These are phyloP conservation scores for Caenorhabditis panamensis DNA, from an alignment of 2,888 invertebrate genomes.

Conservation along the genomic window DNA sequence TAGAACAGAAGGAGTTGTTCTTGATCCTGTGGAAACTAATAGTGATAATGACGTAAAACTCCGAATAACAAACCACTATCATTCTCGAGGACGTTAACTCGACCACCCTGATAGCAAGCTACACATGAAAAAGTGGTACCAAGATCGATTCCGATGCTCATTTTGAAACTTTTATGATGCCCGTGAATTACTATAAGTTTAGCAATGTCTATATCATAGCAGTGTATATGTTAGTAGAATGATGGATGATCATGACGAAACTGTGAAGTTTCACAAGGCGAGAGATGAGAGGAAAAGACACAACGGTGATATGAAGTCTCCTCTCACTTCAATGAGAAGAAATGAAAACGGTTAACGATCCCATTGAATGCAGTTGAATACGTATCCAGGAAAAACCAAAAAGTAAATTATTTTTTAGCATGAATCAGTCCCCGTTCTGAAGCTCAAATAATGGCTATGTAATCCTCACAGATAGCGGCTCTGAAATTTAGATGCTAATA, in stretches of 20 bases:
- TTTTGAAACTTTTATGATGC: neutral
- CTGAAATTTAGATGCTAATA: no score
- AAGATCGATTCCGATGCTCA: slow-evolving; percentile 64
- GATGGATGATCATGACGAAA: neutral
- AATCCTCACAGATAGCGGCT: no score
- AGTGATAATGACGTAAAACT: neutral
- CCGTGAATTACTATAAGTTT: no score
- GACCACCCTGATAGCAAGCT: slow-evolving; percentile 48
- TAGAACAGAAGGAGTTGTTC: slow-evolving; percentile 60
- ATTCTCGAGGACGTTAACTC: slow-evolving; percentile 54
- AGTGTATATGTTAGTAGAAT: neutral
- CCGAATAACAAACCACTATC: slow-evolving; percentile 48
- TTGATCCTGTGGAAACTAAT: slow-evolving; percentile 20
- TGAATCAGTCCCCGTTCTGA: no score
- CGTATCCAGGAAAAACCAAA: no score
- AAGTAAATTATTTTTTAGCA: no score
- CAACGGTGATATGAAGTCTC: neutral
- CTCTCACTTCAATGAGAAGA: neutral
- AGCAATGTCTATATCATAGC: neutral
- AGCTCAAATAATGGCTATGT: no score
- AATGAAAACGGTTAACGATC: neutral
- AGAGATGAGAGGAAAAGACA: neutral
- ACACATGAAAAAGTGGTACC: slow-evolving; percentile 61
- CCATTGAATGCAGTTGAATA: no score
- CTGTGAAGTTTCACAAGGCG: slow-evolving; percentile 1